Evolutionary conservation across 1,140 invertebrate genomes (phyloP), one percentile per base, ranked within the genome.

Genomic region (Antheraea mylitta): DNA sequence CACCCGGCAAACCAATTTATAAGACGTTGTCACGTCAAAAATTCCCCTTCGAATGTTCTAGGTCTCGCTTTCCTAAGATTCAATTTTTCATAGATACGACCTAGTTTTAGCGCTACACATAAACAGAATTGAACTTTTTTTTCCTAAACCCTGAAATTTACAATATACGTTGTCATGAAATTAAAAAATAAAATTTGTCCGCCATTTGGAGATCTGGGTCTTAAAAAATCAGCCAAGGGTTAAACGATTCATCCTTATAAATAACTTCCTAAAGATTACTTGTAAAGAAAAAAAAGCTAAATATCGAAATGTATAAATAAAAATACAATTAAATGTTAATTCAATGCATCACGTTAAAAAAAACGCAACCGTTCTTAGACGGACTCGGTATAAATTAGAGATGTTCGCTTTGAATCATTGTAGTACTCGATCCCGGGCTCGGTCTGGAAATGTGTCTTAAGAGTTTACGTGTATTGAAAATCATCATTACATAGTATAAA

Each of bases 271-370:
- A 6, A 53, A 53, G 0, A 16, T 53, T 16, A 53, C 16, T 53
- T n/a, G 11, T 53, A 6, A 2, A 53, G 5, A 53, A 13, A 53
- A 53, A 53, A n/a, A 53, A 13, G 45, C 16, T 16, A 16, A 53
- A 53, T 53, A 53, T 53, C 45, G 16, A 53, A 48, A 48, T 11
- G 45, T 7, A 53, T 53, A 53, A 53, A 16, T 53, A 53, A 53
- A 53, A 53, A 53, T 53, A 53, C 45, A 53, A 53, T 22, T 61
- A 22, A 61, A 61, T 37, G 61, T 8, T 63, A 63, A 63, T 63
- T 36, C 18, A 16, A 63, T 63, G 3, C 19, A 36, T n/a, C 16
- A 37, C 30, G 30, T 13, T 63, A 18, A 37, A 63, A 13, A 22
- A 63, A 37, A 63, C 61, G 30, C 61, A 63, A 37, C 30, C 30